These are phyloP conservation scores for Sebastes melanostomus DNA, from an alignment of 2,797 vertebrate species.

Conservation along the genomic window DNA sequence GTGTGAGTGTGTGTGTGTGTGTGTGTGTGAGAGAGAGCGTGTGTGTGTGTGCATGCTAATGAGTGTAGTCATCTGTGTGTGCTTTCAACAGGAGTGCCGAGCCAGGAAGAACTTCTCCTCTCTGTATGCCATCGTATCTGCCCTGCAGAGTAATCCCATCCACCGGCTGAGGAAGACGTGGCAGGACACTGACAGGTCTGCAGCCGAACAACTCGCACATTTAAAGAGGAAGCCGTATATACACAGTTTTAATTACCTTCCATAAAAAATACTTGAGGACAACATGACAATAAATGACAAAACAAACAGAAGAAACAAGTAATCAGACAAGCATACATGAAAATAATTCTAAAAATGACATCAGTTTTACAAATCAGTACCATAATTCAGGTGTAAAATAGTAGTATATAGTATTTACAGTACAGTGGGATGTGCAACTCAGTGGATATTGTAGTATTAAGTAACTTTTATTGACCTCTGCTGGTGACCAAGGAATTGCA, in stretches of 20 bases:
- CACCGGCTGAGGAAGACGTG: conserved; percentile 90
- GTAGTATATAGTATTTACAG: background rate
- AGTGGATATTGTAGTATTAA: background rate
- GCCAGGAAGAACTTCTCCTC: conserved; percentile 92
- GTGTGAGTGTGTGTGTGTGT: background rate
- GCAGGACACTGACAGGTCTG: conserved; percentile 89
- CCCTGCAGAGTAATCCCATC: conserved; percentile 90
- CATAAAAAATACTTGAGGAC: background rate
- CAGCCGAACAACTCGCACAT: background rate
- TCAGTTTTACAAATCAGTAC: background rate
- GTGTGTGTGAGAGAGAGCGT: background rate
- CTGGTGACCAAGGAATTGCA: background rate
- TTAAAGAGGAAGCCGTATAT: background rate
- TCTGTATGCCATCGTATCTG: conserved; percentile 89
- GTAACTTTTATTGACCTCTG: conserved; percentile 4
- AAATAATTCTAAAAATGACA: background rate
- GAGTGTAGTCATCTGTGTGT: conserved; percentile 1
- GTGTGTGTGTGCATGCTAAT: conserved; percentile 16
- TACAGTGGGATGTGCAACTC: background rate
- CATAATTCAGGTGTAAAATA: background rate
- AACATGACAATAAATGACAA: background rate
- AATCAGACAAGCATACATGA: background rate
- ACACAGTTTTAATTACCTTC: background rate
- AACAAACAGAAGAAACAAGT: background rate
- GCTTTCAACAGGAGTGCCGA: conserved; percentile 85